These are phyloP conservation scores for Tetraneura akinire DNA, from an alignment of 1,140 invertebrate species.

Conservation along the genomic window DNA sequence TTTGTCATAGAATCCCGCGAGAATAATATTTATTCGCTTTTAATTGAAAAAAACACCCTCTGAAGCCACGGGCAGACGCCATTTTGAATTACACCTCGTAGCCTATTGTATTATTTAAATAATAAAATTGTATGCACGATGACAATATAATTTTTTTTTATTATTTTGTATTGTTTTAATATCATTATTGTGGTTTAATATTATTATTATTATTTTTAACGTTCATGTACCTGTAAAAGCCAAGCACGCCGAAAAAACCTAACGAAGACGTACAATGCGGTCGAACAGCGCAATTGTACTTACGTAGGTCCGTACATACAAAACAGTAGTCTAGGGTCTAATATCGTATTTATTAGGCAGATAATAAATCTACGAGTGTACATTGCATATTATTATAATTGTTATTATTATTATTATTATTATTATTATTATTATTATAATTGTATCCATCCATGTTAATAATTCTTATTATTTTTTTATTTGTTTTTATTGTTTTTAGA, in stretches of 20 bases:
- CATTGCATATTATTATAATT: conserved; percentile 29
- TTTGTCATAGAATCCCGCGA: conserved; percentile 37
- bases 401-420: background rate
- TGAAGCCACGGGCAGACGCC: conserved; percentile 9
- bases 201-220: background rate
- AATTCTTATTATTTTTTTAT: no score
- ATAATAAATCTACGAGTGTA: conserved; percentile 27
- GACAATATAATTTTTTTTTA: background rate
- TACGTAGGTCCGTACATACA: conserved; percentile 5
- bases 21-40: conserved; percentile 42
- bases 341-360: conserved; percentile 11
- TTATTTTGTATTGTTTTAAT: conserved; percentile 6
- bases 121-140: conserved; percentile 22
- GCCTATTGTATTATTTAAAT: conserved; percentile 22
- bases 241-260: conserved; percentile 35
- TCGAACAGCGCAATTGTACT: conserved; percentile 22
- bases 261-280: conserved; percentile 18
- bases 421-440: conserved; percentile 2
- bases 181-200: background rate
- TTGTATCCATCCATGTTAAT: background rate
- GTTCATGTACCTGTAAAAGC: conserved; percentile 36
- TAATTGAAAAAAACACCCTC: conserved; percentile 40
- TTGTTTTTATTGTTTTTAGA: conserved; percentile 7
- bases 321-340: conserved; percentile 18
- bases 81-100: conserved; percentile 36